Evolutionary conservation across 1,140 invertebrate species (phyloP), one percentile per base, ranked within the genome.

Genomic region (Drosophila triauraria): DNA sequence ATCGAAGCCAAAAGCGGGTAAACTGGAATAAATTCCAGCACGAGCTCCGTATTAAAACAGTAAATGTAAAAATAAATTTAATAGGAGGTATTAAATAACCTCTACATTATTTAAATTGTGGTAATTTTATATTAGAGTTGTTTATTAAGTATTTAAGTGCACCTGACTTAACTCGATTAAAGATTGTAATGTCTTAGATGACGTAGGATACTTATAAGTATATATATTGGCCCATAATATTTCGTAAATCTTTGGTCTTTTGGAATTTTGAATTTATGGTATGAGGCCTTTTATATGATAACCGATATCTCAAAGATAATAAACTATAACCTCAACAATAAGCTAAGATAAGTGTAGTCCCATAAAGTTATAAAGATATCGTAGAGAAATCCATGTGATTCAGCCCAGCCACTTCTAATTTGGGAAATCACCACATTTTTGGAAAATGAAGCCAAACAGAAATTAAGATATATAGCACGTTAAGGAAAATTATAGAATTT

Each of bases 1-100:
- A 38, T 20, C 20, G 9, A 54, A 35, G 4, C 50, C 50, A 35
- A 53, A 32, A 32, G 30, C 8, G 8, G 8, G 30, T 32, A 32
- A 54, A 54, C 53, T 54, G 53, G 53, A 54, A 54, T 54, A 23
- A 38, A 54, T 12, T 20, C 51, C 13, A 20, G 17, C 51, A 38
- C 20, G 51, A 23, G 51, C 15, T 35, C 7, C 17, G 17, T 54
- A 54, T 54, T 54, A 54, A 54, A 23, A 38, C 51, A 35, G 51
- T 54, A 54, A 53, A 35, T 40, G 32, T 48, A 46, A 42, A 67
- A 59, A 32, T 47, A 47, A 47, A 46, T 30, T 60, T 13, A 59
- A 12, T 46, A 59, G 12, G 12, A 23, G 40, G 6, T 30, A 46
- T n/a, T n/a, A n/a, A n/a, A n/a, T n/a, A n/a, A n/a, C n/a, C 25